Conservation (phyloP, 2,113 vertebrate genomes). For the Misgurnus anguillicaudatus region DNA sequence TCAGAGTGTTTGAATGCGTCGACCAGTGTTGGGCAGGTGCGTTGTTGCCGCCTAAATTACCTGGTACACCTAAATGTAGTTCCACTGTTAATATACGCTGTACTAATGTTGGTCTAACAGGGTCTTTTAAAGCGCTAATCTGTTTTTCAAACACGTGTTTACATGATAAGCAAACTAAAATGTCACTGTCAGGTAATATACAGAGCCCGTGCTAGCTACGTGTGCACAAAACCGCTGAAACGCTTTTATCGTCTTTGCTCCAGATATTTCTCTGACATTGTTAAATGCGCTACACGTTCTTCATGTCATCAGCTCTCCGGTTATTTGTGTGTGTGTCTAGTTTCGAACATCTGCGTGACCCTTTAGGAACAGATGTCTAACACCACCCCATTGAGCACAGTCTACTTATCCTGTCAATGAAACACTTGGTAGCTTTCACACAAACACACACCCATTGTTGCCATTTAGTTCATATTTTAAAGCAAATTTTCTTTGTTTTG, state of each 20-base stretch:
- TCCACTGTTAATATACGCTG: constrained; percentile 56
- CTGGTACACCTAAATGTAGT: constrained; percentile 53
- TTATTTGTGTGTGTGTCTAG: constrained; percentile 47
- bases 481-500: not conserved
- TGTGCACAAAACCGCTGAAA: not conserved
- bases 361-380: constrained; percentile 62
- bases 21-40: constrained; percentile 25
- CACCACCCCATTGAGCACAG: constrained; percentile 60
- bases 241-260: not conserved
- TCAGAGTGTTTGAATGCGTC: constrained; percentile 55
- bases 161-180: constrained; percentile 35
- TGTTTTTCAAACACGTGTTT: constrained; percentile 51
- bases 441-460: not conserved
- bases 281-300: constrained; percentile 23
- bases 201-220: not conserved
- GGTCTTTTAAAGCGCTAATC: constrained; percentile 52
- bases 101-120: constrained; percentile 59
- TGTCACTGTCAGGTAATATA: constrained; percentile 9
- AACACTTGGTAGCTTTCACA: constrained; percentile 1
- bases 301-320: constrained; percentile 17
- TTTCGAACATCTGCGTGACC: constrained; percentile 66
- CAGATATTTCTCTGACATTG: constrained; percentile 38
- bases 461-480: too few species aligned
- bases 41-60: constrained; percentile 46
- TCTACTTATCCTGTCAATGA: constrained; percentile 60